A percentile compares a stretch with the other conserved stretches of the same genome.
These are phyloP conservation scores for Pyrgus malvae DNA, from an alignment of 2,888 invertebrate genomes.

Conservation along the genomic window DNA sequence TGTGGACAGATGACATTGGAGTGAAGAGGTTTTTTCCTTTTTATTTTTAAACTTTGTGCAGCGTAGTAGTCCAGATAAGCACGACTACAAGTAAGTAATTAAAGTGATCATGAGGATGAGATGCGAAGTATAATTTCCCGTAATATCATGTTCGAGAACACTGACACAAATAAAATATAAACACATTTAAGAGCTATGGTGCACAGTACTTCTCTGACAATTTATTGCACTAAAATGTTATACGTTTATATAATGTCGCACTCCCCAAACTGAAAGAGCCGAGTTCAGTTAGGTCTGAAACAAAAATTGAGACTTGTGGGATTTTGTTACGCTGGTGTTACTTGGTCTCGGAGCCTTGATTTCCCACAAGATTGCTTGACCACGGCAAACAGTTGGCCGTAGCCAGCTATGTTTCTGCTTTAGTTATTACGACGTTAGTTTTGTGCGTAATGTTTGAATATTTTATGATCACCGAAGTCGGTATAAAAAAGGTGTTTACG, in stretches of 20 bases:
- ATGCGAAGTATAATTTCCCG: too few species aligned
- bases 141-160: conserved; percentile 22
- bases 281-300: conserved; percentile 13
- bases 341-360: conserved; percentile 33
- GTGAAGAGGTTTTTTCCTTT: too few species aligned
- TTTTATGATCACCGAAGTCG: too few species aligned
- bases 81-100: too few species aligned
- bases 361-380: conserved; percentile 39
- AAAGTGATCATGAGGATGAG: too few species aligned
- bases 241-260: conserved; percentile 17
- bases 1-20: too few species aligned
- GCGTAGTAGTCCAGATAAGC: too few species aligned
- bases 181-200: conserved; percentile 16
- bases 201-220: conserved; percentile 6
- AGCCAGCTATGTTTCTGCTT: conserved; percentile 29
- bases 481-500: too few species aligned
- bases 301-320: conserved; percentile 10
- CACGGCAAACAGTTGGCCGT: conserved; percentile 33
- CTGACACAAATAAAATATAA: conserved; percentile 11
- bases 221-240: conserved; percentile 18
- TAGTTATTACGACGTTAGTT: conserved; percentile 29
- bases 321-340: conserved; percentile 11
- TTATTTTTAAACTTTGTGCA: too few species aligned
- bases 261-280: conserved; percentile 10
- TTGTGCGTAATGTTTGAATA: conserved; percentile 30